Conservation (phyloP, 2,797 vertebrate genomes). For the Diplodus sargus region DNA sequence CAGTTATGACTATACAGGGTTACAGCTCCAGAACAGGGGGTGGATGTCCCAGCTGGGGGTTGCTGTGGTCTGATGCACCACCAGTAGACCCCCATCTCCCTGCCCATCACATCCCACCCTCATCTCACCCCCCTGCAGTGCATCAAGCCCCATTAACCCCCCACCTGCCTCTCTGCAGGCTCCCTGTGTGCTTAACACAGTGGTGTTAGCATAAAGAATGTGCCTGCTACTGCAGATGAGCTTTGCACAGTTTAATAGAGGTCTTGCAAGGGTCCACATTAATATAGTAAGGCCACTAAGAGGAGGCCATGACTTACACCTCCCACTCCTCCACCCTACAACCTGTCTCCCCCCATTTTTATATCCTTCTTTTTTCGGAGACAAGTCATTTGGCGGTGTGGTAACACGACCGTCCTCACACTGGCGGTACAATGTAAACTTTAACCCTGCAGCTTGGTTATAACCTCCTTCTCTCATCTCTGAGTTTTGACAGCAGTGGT, state of each 20-base stretch:
- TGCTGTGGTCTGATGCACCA: conserved; percentile 55
- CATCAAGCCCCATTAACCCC: conserved; percentile 85
- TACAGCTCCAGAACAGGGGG: conserved; percentile 26
- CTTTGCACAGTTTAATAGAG: conserved; percentile 88
- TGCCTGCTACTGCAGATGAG: conserved; percentile 81
- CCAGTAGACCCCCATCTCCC: conserved; percentile 50
- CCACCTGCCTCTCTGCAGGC: conserved; percentile 76
- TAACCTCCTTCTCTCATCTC: conserved; percentile 57
- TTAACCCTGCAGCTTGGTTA: conserved; percentile 56
- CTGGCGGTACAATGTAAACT: conserved; percentile 54
- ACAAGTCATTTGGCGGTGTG: conserved; percentile 66
- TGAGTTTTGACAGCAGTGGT: conserved; percentile 64
- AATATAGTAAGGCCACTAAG: conserved; percentile 79
- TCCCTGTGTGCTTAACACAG: conserved; percentile 83
- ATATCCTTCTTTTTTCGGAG: conserved; percentile 33
- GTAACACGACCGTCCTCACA: conserved; percentile 60
- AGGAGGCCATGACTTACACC: conserved; percentile 55
- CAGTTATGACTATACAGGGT: conserved; percentile 9
- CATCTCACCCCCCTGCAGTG: conserved; percentile 55
- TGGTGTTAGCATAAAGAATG: conserved; percentile 81
- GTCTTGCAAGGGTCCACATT: conserved; percentile 82
- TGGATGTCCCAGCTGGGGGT: conserved; percentile 53
- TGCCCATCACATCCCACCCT: conserved; percentile 42
- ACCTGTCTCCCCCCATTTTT: conserved; percentile 31
- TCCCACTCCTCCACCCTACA: conserved; percentile 24